Base-by-base conservation (phyloP, 2,113 vertebrate species). In the Rallus limicola region DNA sequence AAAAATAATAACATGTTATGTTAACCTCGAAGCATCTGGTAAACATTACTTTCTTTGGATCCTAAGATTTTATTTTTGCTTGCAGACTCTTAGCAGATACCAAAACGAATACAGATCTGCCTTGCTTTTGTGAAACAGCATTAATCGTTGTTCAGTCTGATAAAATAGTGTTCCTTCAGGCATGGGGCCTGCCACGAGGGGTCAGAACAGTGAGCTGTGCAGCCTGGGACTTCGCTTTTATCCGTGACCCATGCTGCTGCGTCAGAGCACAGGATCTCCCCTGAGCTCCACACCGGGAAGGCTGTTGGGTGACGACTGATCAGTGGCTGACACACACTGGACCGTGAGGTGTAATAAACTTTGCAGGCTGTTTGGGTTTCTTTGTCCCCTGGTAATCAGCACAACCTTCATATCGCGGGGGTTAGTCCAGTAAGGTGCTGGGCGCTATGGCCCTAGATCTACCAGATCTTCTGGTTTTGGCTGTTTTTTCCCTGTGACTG, bases 201-300 rank as follows among this genome's bases (percentile, higher is more conserved):
- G 23, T 56, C 44, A 65, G 33, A 71, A 38, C 9, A 82, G 7
- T 69, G 31, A 64, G 25, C 24, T 6, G 2, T 44, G 21, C 8
- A 55, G 33, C 26, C 20, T 79, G 33, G 3, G 9, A 65, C 28
- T 62, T 33, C 14, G 26, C 5, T 25, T 64, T 70, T 48, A 59
- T 18, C 26, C 21, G 12, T 60, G 31, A 42, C 44, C 44, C 24
- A 20, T 0, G 0, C 44, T 64, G 23, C 31, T 70, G 50, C 20
- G 68, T 74, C 52, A 60, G 53, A 75, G 33, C 46, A 29, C 16
- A 52, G 8, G 10, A 14, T 77, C 25, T 62, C 3, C 26, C 10
- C 2, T 0, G 4, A 24, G 19, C 16, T 23, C 19, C 10, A 2
- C 0, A 0, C 15, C 0, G 1, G 50, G 29, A 48, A 62, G 59